These are phyloP conservation scores for Microctonus aethiopoides DNA, from an alignment of 2,888 invertebrate species.

Conservation along the genomic window DNA sequence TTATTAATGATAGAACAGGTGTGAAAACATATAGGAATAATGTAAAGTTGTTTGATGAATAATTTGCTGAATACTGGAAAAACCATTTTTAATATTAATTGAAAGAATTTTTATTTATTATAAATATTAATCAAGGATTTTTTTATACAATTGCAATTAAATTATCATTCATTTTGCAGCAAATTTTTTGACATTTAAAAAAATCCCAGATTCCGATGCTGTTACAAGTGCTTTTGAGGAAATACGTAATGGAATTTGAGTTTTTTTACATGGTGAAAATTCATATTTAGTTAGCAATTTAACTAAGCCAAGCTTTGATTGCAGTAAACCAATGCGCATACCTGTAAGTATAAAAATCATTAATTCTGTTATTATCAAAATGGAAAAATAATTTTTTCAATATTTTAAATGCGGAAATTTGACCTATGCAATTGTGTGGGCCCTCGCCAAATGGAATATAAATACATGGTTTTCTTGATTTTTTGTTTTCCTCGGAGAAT, in stretches of 20 bases:
- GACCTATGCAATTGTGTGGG: constrained; percentile 62
- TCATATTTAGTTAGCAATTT: constrained; percentile 52
- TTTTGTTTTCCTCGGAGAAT: constrained; percentile 61
- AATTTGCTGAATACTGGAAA: too few relatives aligned
- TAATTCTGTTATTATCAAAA: neutral
- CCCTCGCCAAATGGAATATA: constrained; percentile 64
- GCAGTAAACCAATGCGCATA: constrained; percentile 54
- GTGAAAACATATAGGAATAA: too few relatives aligned
- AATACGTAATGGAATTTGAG: constrained; percentile 47
- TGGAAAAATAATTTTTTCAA: neutral
- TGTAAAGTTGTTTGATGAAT: too few relatives aligned
- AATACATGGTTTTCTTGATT: constrained; percentile 46
- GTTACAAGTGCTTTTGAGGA: constrained; percentile 47
- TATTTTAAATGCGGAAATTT: constrained; percentile 37
- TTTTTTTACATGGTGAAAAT: constrained; percentile 47
- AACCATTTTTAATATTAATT: too few relatives aligned
- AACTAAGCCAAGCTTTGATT: constrained; percentile 52
- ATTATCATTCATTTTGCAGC: neutral
- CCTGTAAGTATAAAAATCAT: constrained; percentile 45
- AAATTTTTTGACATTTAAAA: constrained; percentile 46
- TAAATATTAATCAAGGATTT: too few relatives aligned
- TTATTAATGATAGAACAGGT: too few relatives aligned
- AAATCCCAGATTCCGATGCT: constrained; percentile 44
- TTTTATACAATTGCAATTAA: too few relatives aligned
- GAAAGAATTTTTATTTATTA: too few relatives aligned